Conservation (phyloP, 2,888 invertebrate genomes). For the Sceliomorpha sp. region DNA sequence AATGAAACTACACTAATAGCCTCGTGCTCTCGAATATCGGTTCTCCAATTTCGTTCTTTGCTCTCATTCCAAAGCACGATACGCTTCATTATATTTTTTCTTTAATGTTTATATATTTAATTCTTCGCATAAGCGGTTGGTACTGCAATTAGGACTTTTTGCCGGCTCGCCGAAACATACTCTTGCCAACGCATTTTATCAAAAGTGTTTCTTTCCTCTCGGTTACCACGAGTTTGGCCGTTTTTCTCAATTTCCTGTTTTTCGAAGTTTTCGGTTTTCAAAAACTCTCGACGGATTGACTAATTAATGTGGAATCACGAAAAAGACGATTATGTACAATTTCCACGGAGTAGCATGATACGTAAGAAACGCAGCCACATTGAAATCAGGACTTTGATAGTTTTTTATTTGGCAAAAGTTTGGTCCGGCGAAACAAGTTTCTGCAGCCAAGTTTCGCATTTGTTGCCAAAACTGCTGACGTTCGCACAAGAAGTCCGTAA, state of each 20-base stretch:
- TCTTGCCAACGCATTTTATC: too few species aligned
- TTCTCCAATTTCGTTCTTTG: conserved; percentile 44
- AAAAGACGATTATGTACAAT: conserved; percentile 73
- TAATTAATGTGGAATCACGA: conserved; percentile 10
- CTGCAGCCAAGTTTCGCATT: conserved; percentile 71
- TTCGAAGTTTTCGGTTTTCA: too few species aligned
- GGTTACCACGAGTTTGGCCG: too few species aligned
- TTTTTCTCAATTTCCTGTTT: too few species aligned
- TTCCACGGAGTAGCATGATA: conserved; percentile 52
- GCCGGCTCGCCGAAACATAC: too few species aligned
- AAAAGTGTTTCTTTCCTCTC: too few species aligned
- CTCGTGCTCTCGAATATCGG: conserved; percentile 62
- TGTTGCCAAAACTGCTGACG: conserved; percentile 69
- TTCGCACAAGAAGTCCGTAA: conserved; percentile 63
- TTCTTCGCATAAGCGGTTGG: too few species aligned
- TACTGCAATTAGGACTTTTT: too few species aligned
- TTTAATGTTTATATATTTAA: too few species aligned
- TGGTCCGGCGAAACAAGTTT: conserved; percentile 66
- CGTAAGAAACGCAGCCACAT: conserved; percentile 59
- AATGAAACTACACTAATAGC: conserved; percentile 77
- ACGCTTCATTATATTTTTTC: not conserved
- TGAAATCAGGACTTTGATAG: conserved; percentile 64
- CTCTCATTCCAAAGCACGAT: conserved; percentile 1
- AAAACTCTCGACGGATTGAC: too few species aligned
- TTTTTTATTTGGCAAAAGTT: conserved; percentile 70